phyloP scores from a whole-genome alignment of 1,140 invertebrate genomes.

The Formica selysi region DNA sequence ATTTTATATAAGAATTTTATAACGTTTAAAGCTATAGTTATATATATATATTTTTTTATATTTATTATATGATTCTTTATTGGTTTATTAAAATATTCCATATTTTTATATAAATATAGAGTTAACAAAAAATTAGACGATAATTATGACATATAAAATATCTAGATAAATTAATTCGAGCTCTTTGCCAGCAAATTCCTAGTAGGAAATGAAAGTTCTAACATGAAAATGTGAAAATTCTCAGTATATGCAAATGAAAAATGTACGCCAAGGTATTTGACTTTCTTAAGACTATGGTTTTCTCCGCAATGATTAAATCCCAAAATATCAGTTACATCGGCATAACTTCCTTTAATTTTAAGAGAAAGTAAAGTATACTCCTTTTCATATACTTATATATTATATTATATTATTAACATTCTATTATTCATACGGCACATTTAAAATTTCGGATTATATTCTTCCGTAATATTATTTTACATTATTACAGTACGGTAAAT shows the following conservation, averaged over 20 bases:
- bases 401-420: too few relatives aligned
- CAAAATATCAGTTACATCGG: neutral
- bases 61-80: constrained; percentile 1
- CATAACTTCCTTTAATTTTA: neutral
- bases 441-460: neutral
- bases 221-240: constrained; percentile 42
- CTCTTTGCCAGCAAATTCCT: neutral
- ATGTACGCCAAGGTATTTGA: constrained; percentile 43
- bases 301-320: constrained; percentile 12
- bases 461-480: neutral
- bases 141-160: neutral
- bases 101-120: neutral
- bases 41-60: neutral
- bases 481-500: neutral
- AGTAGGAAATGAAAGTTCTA: constrained; percentile 2
- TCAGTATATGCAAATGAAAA: constrained; percentile 40
- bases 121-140: neutral
- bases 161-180: neutral
- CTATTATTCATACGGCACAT: neutral
- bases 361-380: too few relatives aligned
- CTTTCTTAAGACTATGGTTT: constrained; percentile 30
- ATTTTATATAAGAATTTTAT: constrained; percentile 11
- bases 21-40: neutral
- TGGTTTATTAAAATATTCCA: neutral
- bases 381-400: too few relatives aligned